Percentiles rank a stretch among this genome's conserved stretches.
These are phyloP conservation scores for Erebia aethiops DNA, from an alignment of 2,888 invertebrate species.

Conservation along the genomic window DNA sequence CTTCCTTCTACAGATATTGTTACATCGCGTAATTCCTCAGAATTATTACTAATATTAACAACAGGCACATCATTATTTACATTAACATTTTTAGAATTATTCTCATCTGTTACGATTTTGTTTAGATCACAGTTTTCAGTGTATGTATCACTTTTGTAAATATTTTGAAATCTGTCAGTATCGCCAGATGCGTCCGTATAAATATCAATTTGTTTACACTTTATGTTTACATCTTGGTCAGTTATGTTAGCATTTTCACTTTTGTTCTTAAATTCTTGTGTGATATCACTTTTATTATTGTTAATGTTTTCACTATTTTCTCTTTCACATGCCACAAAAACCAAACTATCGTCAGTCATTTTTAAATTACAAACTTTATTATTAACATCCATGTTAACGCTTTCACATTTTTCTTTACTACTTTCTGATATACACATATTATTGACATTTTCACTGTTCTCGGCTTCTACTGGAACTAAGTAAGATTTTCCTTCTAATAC, in stretches of 20 bases:
- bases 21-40: slow-evolving; percentile 28
- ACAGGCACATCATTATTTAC: not conserved
- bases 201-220: slow-evolving; percentile 19
- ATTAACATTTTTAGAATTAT: slow-evolving; percentile 13
- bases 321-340: slow-evolving; percentile 10
- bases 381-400: not conserved
- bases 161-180: slow-evolving; percentile 4
- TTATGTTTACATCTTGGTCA: slow-evolving; percentile 17
- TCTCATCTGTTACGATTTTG: slow-evolving; percentile 33
- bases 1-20: slow-evolving; percentile 10
- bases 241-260: slow-evolving; percentile 6
- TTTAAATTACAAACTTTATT: slow-evolving; percentile 25
- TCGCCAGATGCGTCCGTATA: not conserved
- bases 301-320: slow-evolving; percentile 30
- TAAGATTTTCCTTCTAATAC: slow-evolving; percentile 26
- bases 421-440: not conserved
- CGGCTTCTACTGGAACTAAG: not conserved
- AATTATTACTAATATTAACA: slow-evolving; percentile 27
- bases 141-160: not conserved
- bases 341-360: slow-evolving; percentile 25
- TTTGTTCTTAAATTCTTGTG: slow-evolving; percentile 21
- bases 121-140: slow-evolving; percentile 9
- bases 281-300: slow-evolving; percentile 29
- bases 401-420: slow-evolving; percentile 26
- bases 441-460: not conserved